phyloP scores from a whole-genome alignment of 1,140 invertebrate species.

The Nephila pilipes region DNA sequence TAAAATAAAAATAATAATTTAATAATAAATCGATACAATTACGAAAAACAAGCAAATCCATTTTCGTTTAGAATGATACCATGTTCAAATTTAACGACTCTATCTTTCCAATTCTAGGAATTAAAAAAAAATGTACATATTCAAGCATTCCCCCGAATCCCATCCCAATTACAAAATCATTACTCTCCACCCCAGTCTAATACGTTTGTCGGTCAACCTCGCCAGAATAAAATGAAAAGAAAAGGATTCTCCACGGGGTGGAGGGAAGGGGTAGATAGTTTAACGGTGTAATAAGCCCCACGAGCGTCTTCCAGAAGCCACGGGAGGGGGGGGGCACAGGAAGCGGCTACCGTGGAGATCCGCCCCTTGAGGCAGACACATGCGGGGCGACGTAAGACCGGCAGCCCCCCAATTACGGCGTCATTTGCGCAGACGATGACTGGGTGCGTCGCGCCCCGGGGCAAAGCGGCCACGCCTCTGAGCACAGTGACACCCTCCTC shows the following conservation, averaged over 20 bases:
- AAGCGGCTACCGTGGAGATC: neutral
- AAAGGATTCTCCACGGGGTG: no score
- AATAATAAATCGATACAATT: no score
- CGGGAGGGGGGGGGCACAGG: neutral
- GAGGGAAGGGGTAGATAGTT: no score
- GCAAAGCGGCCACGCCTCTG: neutral
- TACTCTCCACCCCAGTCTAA: neutral
- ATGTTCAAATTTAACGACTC: no score
- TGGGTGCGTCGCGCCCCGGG: slow-evolving; percentile 27
- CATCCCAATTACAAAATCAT: neutral
- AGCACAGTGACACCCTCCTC: neutral
- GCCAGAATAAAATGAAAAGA: neutral
- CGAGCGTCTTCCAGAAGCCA: no score
- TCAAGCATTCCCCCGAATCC: neutral
- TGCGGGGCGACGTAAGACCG: slow-evolving; percentile 17
- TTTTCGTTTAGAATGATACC: no score
- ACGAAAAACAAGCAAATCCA: no score
- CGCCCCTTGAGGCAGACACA: neutral
- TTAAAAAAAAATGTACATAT: no score
- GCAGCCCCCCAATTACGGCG: slow-evolving; percentile 24
- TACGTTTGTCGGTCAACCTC: neutral
- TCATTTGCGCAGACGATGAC: slow-evolving; percentile 21
- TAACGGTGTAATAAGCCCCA: no score
- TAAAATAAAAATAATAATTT: no score
- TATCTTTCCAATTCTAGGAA: no score